Evolutionary conservation across 2,888 invertebrate species (phyloP).

Genomic region (Teleiodes luculella): DNA sequence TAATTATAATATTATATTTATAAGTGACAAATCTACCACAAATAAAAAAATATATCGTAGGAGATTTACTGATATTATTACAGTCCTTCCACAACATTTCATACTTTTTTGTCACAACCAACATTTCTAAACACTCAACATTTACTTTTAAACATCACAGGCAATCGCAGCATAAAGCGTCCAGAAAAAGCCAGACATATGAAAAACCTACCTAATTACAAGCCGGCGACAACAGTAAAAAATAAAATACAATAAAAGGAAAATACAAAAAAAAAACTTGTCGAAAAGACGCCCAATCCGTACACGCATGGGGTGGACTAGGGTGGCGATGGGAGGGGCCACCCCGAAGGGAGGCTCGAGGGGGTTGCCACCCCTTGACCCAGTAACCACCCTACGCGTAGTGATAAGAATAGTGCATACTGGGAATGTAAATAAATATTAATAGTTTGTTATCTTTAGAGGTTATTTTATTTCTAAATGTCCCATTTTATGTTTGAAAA

Average conservation of each 20-base stretch:
- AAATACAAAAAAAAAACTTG: not conserved
- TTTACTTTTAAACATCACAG: no score
- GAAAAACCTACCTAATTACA: slow-evolving; percentile 13
- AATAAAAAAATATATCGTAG: no score
- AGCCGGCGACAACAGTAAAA: slow-evolving; percentile 5
- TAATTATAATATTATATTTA: no score
- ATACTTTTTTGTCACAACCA: no score
- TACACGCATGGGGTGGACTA: slow-evolving; percentile 34
- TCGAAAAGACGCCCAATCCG: slow-evolving; percentile 28
- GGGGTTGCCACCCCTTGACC: slow-evolving; percentile 49
- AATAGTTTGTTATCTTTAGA: not conserved
- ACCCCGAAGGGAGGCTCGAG: slow-evolving; percentile 24
- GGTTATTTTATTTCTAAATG: no score
- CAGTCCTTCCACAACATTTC: no score
- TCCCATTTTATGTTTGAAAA: no score
- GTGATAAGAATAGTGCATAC: slow-evolving; percentile 24
- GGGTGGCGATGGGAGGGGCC: slow-evolving; percentile 37
- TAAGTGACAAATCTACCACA: no score
- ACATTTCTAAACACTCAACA: no score
- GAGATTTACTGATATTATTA: no score
- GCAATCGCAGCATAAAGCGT: not conserved
- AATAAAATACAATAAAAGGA: not conserved
- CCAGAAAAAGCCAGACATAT: slow-evolving; percentile 3
- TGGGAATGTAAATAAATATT: slow-evolving; percentile 8
- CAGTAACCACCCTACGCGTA: slow-evolving; percentile 50